Conservation (phyloP, 2,113 vertebrate genomes). For the Epinephelus moara region DNA sequence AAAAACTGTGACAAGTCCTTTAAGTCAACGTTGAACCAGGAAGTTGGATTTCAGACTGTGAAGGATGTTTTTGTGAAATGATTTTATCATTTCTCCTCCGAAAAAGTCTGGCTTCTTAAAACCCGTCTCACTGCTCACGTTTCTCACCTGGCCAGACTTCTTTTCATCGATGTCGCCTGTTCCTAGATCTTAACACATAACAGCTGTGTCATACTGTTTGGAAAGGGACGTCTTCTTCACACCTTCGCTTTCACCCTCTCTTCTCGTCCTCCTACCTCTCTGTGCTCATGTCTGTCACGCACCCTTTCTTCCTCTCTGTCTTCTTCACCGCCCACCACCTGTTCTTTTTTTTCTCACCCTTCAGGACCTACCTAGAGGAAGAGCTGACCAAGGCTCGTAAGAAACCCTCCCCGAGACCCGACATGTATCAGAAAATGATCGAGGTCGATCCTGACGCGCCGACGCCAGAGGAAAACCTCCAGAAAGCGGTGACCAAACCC, state of each 20-base stretch:
- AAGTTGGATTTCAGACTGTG: not conserved
- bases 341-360: not conserved
- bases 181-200: not conserved
- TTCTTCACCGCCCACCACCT: not conserved
- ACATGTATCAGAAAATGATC: constrained; percentile 99
- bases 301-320: not conserved
- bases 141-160: not conserved
- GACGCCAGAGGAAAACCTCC: constrained; percentile 87
- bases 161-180: not conserved
- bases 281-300: not conserved
- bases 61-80: not conserved
- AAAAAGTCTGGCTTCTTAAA: not conserved
- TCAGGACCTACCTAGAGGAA: constrained; percentile 95
- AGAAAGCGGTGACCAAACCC: constrained; percentile 94
- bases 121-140: not conserved
- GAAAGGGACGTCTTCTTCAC: constrained; percentile 17
- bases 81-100: not conserved
- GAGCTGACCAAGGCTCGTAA: constrained; percentile 96
- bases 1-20: no score
- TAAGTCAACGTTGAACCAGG: not conserved
- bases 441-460: constrained; percentile 94
- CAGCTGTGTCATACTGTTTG: constrained; percentile 12
- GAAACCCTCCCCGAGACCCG: constrained; percentile 93
- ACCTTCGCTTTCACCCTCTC: constrained; percentile 5
- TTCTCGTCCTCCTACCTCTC: constrained; percentile 11